These are phyloP conservation scores for Nothocercus julius DNA, from an alignment of 2,113 vertebrate genomes.

Conservation along the genomic window DNA sequence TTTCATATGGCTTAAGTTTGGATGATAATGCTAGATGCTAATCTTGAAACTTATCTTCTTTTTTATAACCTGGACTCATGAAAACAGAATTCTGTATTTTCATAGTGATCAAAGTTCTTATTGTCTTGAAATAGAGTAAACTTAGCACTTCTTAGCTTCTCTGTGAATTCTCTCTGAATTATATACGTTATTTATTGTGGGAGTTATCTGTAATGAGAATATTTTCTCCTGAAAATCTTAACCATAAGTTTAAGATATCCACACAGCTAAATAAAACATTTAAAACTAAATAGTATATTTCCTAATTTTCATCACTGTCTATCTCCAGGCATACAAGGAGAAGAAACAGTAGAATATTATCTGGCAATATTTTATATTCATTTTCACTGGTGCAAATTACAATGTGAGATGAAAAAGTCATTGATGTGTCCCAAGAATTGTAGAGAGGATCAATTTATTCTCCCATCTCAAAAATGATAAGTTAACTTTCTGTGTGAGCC, in stretches of 20 bases:
- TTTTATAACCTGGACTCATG: not conserved
- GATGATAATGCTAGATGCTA: not conserved
- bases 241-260: not conserved
- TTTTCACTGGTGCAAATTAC: not conserved
- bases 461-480: not conserved
- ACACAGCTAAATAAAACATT: not conserved
- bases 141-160: not conserved
- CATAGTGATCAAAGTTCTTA: rapidly evolving
- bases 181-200: not conserved
- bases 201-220: not conserved
- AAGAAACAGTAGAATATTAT: not conserved
- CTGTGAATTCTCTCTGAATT: not conserved
- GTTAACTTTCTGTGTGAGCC: not conserved
- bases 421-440: not conserved
- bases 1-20: not conserved
- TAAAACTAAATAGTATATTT: not conserved
- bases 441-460: not conserved
- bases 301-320: not conserved
- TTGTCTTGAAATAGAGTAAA: not conserved
- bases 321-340: not conserved
- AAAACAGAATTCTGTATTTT: not conserved
- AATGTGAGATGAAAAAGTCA: not conserved
- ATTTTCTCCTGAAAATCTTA: not conserved
- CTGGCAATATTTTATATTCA: not conserved
- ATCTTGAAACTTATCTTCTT: not conserved